Percentiles rank a stretch among this genome's conserved stretches.
Conservation (phyloP, 2,797 vertebrate species). For the Mus caroli region DNA sequence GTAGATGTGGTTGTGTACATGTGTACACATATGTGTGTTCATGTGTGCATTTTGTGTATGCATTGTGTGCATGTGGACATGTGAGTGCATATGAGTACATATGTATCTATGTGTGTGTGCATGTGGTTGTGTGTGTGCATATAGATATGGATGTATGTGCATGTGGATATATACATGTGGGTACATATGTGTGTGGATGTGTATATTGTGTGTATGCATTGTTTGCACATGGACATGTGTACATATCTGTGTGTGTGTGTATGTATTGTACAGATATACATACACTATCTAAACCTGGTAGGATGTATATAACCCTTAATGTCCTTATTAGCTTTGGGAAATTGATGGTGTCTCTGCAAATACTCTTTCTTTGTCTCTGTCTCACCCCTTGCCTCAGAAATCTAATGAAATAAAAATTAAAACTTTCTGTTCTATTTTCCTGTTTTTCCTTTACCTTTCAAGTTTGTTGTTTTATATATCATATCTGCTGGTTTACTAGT, state of each 20-base stretch:
- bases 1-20: not conserved
- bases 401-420: slow-evolving; percentile 8
- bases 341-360: not conserved
- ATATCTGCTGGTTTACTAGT: not conserved
- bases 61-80: not conserved
- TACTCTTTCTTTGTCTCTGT: not conserved
- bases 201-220: not conserved
- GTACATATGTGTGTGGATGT: not conserved
- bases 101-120: not conserved
- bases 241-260: not conserved
- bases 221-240: not conserved
- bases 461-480: not conserved
- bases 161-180: not conserved
- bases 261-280: not conserved
- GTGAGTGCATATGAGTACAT: not conserved
- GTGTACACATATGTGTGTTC: not conserved
- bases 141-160: not conserved
- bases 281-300: not conserved
- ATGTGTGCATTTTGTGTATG: not conserved
- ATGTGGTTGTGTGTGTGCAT: not conserved
- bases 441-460: not conserved
- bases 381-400: not conserved
- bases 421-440: not conserved
- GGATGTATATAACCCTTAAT: slow-evolving; percentile 15
- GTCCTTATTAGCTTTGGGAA: slow-evolving; percentile 17